Conservation (phyloP, 1,140 invertebrate genomes). For the Drosophila pachea region DNA sequence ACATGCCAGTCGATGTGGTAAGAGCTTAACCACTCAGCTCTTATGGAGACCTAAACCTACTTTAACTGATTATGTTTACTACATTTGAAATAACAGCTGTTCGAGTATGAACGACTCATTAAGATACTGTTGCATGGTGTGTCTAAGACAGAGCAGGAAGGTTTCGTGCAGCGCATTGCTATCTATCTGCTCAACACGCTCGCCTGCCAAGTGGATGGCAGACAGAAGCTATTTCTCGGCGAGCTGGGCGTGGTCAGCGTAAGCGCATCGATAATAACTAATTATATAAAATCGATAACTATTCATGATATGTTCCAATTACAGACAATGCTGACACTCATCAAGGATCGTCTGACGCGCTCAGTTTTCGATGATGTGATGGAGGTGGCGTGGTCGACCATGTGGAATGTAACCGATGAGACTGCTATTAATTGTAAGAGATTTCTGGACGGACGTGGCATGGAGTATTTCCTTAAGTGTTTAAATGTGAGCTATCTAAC, state of each 20-base stretch:
- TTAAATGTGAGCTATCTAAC: conserved; percentile 82
- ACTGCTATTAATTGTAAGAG: conserved; percentile 94
- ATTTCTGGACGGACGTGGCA: conserved; percentile 91
- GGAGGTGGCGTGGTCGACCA: conserved; percentile 98
- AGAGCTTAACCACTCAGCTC: conserved; percentile 59
- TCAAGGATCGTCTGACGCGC: conserved; percentile 86
- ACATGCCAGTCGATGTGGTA: conserved; percentile 96
- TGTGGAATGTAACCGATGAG: conserved; percentile 99
- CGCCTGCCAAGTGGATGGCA: conserved; percentile 96
- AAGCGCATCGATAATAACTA: conserved; percentile 53
- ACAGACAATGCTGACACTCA: conserved; percentile 92
- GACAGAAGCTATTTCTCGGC: conserved; percentile 93
- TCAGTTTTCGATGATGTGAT: conserved; percentile 94
- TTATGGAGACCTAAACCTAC: not conserved
- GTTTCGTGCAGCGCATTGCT: conserved; percentile 95
- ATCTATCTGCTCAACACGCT: conserved; percentile 97
- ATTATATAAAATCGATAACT: not conserved
- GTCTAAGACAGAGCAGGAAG: conserved; percentile 88
- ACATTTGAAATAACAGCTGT: conserved; percentile 83
- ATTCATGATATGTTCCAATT: conserved; percentile 62
- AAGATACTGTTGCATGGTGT: conserved; percentile 91
- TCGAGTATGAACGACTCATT: conserved; percentile 93
- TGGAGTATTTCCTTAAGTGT: conserved; percentile 92
- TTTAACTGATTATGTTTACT: not conserved
- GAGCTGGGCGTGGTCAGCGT: conserved; percentile 92